Conservation (phyloP, 2,113 vertebrate genomes). For the Egretta garzetta region DNA sequence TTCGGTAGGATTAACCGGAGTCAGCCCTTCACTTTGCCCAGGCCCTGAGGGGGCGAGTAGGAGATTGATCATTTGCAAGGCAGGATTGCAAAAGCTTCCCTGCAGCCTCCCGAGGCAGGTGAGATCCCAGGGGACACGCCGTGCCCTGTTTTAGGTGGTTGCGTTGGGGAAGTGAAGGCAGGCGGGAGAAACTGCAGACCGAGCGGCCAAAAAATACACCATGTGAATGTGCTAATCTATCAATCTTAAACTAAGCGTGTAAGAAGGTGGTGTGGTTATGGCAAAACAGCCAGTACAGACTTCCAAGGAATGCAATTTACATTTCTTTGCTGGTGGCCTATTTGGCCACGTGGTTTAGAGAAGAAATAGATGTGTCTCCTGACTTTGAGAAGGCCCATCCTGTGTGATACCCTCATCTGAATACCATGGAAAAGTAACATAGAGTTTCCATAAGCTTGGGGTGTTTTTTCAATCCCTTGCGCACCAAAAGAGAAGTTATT, state of each 20-base stretch:
- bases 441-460: background rate
- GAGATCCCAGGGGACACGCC: accelerated
- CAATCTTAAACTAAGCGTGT: accelerated
- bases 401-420: background rate
- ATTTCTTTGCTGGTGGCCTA: too few relatives aligned
- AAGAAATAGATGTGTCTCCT: background rate
- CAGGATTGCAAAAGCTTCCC: background rate
- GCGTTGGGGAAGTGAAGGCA: background rate
- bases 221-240: background rate
- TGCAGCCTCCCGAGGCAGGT: background rate
- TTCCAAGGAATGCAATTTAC: accelerated
- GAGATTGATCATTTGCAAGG: accelerated
- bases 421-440: background rate
- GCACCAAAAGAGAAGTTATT: background rate
- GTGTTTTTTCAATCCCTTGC: background rate
- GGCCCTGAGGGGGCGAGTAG: background rate
- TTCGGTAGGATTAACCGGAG: background rate
- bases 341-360: background rate
- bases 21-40: background rate
- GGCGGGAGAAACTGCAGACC: too few relatives aligned
- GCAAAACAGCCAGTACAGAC: background rate
- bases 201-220: background rate
- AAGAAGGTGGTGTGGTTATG: background rate
- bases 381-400: background rate
- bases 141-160: background rate